phyloP scores from a whole-genome alignment of 2,888 invertebrate genomes.

The Cremastobaeus sp. region DNA sequence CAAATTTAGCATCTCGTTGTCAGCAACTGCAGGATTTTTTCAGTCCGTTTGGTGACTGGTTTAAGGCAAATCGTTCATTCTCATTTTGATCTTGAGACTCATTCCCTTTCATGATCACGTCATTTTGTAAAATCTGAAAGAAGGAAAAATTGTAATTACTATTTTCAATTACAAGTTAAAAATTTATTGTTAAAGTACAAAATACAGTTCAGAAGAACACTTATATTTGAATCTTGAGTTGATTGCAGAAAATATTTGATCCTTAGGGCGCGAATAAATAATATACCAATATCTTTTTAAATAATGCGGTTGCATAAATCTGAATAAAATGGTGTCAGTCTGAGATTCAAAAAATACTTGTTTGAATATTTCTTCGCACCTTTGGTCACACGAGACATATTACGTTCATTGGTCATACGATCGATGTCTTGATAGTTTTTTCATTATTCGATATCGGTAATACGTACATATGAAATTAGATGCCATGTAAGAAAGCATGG shows the following conservation, averaged over 20 bases:
- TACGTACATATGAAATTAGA: slow-evolving; percentile 48
- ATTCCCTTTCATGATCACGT: slow-evolving; percentile 85
- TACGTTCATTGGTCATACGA: slow-evolving; percentile 38
- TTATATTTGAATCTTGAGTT: no score
- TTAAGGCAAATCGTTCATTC: slow-evolving; percentile 84
- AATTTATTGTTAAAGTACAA: not conserved
- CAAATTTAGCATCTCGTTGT: slow-evolving; percentile 70
- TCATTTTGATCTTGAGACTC: slow-evolving; percentile 82
- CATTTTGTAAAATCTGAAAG: slow-evolving; percentile 87
- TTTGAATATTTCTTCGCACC: slow-evolving; percentile 4
- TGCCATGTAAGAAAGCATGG: slow-evolving; percentile 23
- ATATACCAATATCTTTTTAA: no score
- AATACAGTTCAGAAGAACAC: no score
- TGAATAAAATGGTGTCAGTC: slow-evolving; percentile 12
- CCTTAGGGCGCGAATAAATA: no score
- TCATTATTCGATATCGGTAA: slow-evolving; percentile 56
- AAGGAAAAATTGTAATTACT: no score
- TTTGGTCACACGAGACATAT: slow-evolving; percentile 44
- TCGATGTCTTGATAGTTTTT: slow-evolving; percentile 39
- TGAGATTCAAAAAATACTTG: no score
- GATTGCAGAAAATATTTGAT: no score
- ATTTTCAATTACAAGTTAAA: no score
- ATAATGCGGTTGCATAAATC: slow-evolving; percentile 12
- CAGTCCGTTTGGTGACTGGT: slow-evolving; percentile 79
- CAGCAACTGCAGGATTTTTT: slow-evolving; percentile 82